Conservation (phyloP, 2,888 invertebrate species). For the Drosophila longiperda region DNA sequence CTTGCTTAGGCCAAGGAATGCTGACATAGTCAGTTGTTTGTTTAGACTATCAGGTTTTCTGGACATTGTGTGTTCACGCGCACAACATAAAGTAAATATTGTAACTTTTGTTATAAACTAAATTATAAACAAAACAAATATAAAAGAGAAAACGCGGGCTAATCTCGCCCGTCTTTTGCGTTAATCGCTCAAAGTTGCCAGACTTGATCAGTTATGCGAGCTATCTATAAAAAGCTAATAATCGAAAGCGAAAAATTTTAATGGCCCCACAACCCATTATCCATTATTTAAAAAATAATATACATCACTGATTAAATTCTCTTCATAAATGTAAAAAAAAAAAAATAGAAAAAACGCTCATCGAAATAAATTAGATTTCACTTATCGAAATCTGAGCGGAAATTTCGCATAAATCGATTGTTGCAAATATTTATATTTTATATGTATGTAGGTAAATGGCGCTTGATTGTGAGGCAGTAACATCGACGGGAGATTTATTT, state of each 20-base stretch:
- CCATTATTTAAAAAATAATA: not conserved
- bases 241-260: not conserved
- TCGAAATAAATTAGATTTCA: not conserved
- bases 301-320: not conserved
- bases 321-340: no score
- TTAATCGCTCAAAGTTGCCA: slow-evolving; percentile 23
- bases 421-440: not conserved
- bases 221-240: not conserved
- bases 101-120: slow-evolving; percentile 6
- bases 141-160: slow-evolving; percentile 36
- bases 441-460: slow-evolving; percentile 34
- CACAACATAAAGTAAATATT: slow-evolving; percentile 5
- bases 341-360: no score
- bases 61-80: slow-evolving; percentile 27
- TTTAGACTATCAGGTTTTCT: slow-evolving; percentile 35
- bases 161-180: not conserved
- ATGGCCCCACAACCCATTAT: no score
- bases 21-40: slow-evolving; percentile 74
- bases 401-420: slow-evolving; percentile 5
- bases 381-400: slow-evolving; percentile 16
- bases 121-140: slow-evolving; percentile 31
- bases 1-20: slow-evolving; percentile 69
- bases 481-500: slow-evolving; percentile 28
- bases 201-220: not conserved
- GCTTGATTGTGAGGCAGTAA: slow-evolving; percentile 19